Conservation (phyloP, 2,113 vertebrate species). For the Amblyornis subalaris region DNA sequence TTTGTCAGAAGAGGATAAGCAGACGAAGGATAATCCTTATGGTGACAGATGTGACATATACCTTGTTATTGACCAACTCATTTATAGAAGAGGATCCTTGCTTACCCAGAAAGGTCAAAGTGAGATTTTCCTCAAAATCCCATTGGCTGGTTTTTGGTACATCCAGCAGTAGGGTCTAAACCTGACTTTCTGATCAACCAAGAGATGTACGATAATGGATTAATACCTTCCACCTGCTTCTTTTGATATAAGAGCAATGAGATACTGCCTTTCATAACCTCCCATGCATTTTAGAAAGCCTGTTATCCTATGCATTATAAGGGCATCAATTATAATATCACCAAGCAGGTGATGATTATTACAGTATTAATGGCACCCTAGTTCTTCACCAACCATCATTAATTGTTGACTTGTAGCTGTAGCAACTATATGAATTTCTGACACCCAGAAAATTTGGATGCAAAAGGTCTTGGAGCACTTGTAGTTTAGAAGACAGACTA, state of each 20-base stretch:
- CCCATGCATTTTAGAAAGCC: not conserved
- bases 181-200: not conserved
- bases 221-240: not conserved
- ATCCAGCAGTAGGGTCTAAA: not conserved
- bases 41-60: not conserved
- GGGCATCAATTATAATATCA: not conserved
- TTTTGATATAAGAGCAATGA: not conserved
- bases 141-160: not conserved
- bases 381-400: not conserved
- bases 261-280: not conserved
- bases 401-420: not conserved
- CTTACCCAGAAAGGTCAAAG: slow-evolving; percentile 3
- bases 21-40: not conserved
- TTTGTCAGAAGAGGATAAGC: not conserved
- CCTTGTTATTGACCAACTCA: not conserved
- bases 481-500: not conserved
- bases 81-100: not conserved
- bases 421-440: not conserved
- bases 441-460: not conserved
- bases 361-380: not conserved
- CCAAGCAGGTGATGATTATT: not conserved
- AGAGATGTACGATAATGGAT: not conserved
- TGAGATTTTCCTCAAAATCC: not conserved
- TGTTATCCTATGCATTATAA: not conserved
- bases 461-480: not conserved